Base-by-base conservation (phyloP, 2,797 vertebrate species). In the Sebastes matsubarae region DNA sequence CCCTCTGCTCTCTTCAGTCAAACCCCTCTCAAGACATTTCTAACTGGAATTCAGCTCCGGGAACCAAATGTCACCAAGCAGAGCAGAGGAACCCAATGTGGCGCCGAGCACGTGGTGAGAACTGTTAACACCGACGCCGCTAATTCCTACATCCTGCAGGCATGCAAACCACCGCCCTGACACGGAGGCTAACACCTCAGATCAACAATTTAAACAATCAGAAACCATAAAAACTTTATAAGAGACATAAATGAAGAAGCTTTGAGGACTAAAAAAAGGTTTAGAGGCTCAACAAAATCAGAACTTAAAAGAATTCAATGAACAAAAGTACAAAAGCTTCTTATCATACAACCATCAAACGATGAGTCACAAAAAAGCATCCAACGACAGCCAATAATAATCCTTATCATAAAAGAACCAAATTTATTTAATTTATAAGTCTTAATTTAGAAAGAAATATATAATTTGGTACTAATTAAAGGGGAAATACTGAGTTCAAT, bases 31-130 rank as follows among this genome's bases (percentile, higher is more conserved):
- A 72, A 80, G 54, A 88, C 68, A 27, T 76, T 27, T 68, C 72
- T 72, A 59, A 20, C 69, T 57, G 88, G 72, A 85, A 79, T 82
- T 69, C 29, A 32, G 76, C 58, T 29, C 82, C 81, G 22, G 70
- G 66, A 5, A 76, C 58, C 6, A 88, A 88, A 86, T 60, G 80
- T 77, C 87, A 85, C 38, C 54, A 1, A 42, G 13, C 38, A 42
- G 38, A 42, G 71, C 57, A 24, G 8, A 76, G 72, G 38, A 67
- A 63, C 58, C 79, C 65, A 85, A 87, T 73, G 86, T 68, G 75
- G 71, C 16, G 27, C 60, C 27, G 9, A 77, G 81, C 86, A 82
- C 30, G 68, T 4, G 18, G 77, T 12, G 52, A 30, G 13, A 73
- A 76, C 67, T 46, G 66, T 83, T 83, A 92, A 86, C 86, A 85